Percentiles rank a stretch among this genome's conserved stretches.
Evolutionary conservation across 2,888 invertebrate genomes (phyloP).

Genomic region (Chouioia cunea): DNA sequence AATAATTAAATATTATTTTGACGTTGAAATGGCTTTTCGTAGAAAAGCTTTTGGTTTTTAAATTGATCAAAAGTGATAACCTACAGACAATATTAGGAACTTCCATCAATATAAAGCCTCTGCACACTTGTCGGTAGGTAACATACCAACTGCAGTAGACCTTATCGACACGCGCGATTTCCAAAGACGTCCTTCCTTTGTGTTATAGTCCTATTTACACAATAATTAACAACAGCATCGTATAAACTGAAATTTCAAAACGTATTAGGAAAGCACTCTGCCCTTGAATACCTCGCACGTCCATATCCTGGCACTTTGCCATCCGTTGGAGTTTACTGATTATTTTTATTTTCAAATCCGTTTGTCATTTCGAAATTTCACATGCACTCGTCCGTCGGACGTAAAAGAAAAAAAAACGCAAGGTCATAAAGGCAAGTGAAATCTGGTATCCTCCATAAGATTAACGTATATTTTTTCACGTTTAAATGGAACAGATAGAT

Average conservation of each 20-base stretch:
- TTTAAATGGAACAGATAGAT: no score
- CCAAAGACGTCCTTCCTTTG: not conserved
- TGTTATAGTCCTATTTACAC: no score
- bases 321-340: not conserved
- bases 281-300: not conserved
- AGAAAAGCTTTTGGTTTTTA: not conserved
- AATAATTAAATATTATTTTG: not conserved
- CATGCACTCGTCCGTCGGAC: constrained; percentile 1
- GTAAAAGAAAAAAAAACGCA: not conserved
- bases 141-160: constrained; percentile 29
- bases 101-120: no score
- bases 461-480: no score
- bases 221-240: no score
- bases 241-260: no score
- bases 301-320: constrained; percentile 2
- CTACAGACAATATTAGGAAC: constrained; percentile 2
- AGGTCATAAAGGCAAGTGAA: not conserved
- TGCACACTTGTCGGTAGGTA: constrained; percentile 11
- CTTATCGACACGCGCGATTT: constrained; percentile 26
- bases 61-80: not conserved
- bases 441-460: no score
- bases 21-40: not conserved
- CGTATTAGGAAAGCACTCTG: no score
- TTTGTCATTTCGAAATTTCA: constrained; percentile 26
- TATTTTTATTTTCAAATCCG: not conserved